Evolutionary conservation across 2,797 vertebrate genomes (phyloP).

Genomic region (Cossypha heuglini): DNA sequence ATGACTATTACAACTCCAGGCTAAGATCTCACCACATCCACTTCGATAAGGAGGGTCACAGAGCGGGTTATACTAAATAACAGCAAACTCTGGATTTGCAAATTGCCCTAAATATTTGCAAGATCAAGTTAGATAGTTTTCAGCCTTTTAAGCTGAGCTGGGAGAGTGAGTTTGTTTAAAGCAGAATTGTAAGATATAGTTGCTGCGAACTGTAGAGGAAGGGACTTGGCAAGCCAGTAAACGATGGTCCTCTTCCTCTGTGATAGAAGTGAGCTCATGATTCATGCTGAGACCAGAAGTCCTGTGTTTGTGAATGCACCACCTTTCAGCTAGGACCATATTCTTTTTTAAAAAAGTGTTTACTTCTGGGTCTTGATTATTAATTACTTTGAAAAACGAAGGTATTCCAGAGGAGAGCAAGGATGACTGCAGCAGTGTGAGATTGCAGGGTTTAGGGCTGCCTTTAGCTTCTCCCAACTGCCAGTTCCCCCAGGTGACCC

Average conservation of each 20-base stretch:
- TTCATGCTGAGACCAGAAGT: not conserved
- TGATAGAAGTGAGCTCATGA: not conserved
- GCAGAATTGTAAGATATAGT: not conserved
- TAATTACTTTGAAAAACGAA: not conserved
- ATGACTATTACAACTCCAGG: conserved; percentile 34
- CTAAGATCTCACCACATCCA: conserved; percentile 17
- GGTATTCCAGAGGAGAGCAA: not conserved
- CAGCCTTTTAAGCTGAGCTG: not conserved
- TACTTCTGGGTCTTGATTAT: not conserved
- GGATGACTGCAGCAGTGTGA: not conserved
- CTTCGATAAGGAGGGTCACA: not conserved
- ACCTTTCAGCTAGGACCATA: not conserved
- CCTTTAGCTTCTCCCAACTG: not conserved
- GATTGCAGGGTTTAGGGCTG: not conserved
- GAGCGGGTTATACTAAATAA: not conserved
- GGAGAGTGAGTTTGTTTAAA: not conserved
- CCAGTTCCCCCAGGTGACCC: not conserved
- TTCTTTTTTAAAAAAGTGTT: not conserved
- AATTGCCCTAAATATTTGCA: not conserved
- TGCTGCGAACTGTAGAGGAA: not conserved
- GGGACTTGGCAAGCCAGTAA: not conserved
- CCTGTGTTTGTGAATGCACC: not conserved
- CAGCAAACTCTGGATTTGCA: not conserved
- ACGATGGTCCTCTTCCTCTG: not conserved
- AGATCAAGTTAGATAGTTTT: not conserved